Evolutionary conservation across 30 jellyfish, hydroid and myxozoan genomes (phyloP), one percentile per base, ranked within the genome.

Genomic region (Sanderia malayensis): DNA sequence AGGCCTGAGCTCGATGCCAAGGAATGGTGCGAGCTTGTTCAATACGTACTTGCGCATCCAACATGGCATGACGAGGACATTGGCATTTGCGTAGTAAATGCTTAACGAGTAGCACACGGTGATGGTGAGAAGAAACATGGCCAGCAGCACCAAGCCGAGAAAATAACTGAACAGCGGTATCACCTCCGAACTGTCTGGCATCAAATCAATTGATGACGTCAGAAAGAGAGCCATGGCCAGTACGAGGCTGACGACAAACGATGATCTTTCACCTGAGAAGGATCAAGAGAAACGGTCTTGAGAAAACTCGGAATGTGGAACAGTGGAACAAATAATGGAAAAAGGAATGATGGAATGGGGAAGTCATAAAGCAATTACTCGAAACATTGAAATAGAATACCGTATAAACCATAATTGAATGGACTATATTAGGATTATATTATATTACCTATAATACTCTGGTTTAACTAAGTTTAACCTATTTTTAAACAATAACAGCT

Each of bases 161-260:
- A 92, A 92, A 28, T 79, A 77, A 44, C 96, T 70, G 74, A 74
- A 92, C 65, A 92, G 37, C 3, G 98, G 98, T 22, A 92, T 84
- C 45, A 92, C 89, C 63, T 92, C 95, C 23, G 98, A 92, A 41
- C 98, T 85, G 87, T 94, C 94, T 17, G 98, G 96, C 95, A 92
- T 67, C 22, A 94, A 61, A n/a, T 78, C 82, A 1, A 85, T 83
- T 8, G 95, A 73, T 18, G 92, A 73, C 61, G 95, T 85, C 70
- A 92, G 75, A 64, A 74, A 92, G 74, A 95, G 70, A 18, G 95
- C 92, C 84, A 92, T 68, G 17, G 98, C 98, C 24, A 92, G 98
- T 15, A 92, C 80, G 29, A 83, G 84, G 53, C 90, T 92, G 47
- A 92, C 86, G 29, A 83, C 96, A 25, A 78, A 92, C 18, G 93